Base-by-base conservation (phyloP, 2,797 vertebrate genomes). In the Craterocephalus amniculus region DNA sequence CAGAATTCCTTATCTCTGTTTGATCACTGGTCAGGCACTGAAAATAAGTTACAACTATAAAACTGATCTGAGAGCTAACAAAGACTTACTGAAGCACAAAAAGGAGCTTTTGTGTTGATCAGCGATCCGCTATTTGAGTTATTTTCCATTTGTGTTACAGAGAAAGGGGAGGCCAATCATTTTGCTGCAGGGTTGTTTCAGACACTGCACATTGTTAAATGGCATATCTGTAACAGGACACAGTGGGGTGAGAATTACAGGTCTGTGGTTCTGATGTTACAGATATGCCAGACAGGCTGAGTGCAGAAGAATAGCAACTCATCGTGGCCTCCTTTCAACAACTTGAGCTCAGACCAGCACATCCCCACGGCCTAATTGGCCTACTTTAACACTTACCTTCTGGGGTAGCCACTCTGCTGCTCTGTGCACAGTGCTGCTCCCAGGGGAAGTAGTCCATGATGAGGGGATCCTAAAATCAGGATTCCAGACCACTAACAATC, bases 331-430 rank as follows among this genome's bases (percentile, higher is more conserved):
- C 89, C 43, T 93, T 93, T 93, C 76, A 63, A 24, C 71, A 66
- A 77, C 87, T 82, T 63, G 10, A 71, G 72, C 83, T 89, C 81
- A 76, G 85, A 84, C 89, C 87, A 86, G 79, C 74, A 74, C 67
- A 82, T 90, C 84, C 89, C 90, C 70, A 72, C 74, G 74, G 89
- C 88, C 86, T 87, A 87, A 92, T 89, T 92, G 92, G 82, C 93
- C 90, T 92, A 93, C 84, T 94, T 93, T 88, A 88, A 90, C 84
- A 81, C 80, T 79, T 85, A 85, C 79, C 88, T 91, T 87, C 78
- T 77, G 71, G 68, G 70, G 72, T 80, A 66, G 70, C 72, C 82
- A 32, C 61, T 63, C 38, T 70, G 72, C 49, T 78, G 79, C 57
- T 67, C 64, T 78, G 63, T 66, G 75, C 70, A 75, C 74, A 68